Percentiles rank a stretch among this genome's conserved stretches.
Conservation (phyloP, 2,888 invertebrate species). For the Helobdella robusta region DNA sequence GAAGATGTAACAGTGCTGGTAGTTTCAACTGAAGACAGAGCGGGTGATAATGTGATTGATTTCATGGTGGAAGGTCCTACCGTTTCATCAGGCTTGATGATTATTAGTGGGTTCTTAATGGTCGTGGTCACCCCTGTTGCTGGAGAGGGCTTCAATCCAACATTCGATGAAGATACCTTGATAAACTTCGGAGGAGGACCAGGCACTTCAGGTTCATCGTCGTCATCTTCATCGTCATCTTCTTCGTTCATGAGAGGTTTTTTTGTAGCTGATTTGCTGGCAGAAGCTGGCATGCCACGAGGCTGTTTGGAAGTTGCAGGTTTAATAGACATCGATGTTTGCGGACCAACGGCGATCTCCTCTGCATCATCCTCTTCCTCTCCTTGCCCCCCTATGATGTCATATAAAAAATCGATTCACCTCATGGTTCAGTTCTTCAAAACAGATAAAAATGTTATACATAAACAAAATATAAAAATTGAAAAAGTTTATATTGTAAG, state of each 20-base stretch:
- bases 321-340: too few relatives aligned
- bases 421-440: neutral
- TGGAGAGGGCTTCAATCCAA: neutral
- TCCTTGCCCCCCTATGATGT: neutral
- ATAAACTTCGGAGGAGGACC: constrained; percentile 23
- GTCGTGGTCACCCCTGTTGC: neutral
- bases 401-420: neutral
- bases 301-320: too few relatives aligned
- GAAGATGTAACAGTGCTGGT: neutral
- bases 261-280: too few relatives aligned
- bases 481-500: neutral
- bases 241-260: neutral
- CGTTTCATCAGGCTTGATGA: neutral
- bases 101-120: neutral
- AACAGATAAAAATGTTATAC: neutral
- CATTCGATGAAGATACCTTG: neutral
- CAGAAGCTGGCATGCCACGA: too few relatives aligned
- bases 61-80: neutral
- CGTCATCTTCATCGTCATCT: constrained; percentile 20
- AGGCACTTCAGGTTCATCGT: constrained; percentile 15
- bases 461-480: neutral
- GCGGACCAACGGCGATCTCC: too few relatives aligned
- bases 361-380: neutral
- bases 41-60: neutral
- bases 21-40: neutral